Evolutionary conservation across 1,140 invertebrate genomes (phyloP), one percentile per base, ranked within the genome.

Genomic region (Venustaconcha ellipsiformis): DNA sequence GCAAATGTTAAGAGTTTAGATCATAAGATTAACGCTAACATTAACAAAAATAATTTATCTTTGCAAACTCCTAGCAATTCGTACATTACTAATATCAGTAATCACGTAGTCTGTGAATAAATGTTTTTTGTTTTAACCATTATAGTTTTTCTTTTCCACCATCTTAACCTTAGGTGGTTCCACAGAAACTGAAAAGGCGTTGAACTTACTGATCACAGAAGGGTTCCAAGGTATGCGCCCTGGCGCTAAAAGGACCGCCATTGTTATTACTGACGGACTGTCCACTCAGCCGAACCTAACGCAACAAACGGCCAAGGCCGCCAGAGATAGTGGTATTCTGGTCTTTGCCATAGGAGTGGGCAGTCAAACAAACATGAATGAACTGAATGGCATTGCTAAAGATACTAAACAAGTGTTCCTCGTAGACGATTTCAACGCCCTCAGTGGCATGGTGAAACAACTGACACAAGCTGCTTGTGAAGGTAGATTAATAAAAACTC

Each of bases 211-310:
- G 48, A 72, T 62, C n/a, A 23, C 58, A 56, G 68, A 76, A 20
- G 74, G 74, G 14, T 71, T 65, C 57, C 56, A 70, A 20, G 74
- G 68, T 13, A 63, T 69, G 48, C 20, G 80, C 59, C 57, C 55
- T 12, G 48, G 65, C 23, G 67, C 64, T 12, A 66, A 66, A 15
- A 73, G 80, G 66, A 70, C 80, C 26, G 74, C 72, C 57, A 80
- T 82, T 26, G 69, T 82, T 12, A 68, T 82, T 15, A 82, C 81
- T 56, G 81, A 82, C 55, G 81, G 81, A 14, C 23, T 67, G 15
- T 80, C 79, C 1, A 75, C 67, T 13, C 17, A 70, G 58, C 75
- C 71, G 11, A 76, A 57, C 18, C 58, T 59, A 12, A 80, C 79
- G 1, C 58, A 57, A 23, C 60, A 68, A 20, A 55, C 72, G 14